Percentiles rank a stretch among this genome's conserved stretches.
These are phyloP conservation scores for Micrastur ruficollis DNA, from an alignment of 2,797 vertebrate species.

Conservation along the genomic window DNA sequence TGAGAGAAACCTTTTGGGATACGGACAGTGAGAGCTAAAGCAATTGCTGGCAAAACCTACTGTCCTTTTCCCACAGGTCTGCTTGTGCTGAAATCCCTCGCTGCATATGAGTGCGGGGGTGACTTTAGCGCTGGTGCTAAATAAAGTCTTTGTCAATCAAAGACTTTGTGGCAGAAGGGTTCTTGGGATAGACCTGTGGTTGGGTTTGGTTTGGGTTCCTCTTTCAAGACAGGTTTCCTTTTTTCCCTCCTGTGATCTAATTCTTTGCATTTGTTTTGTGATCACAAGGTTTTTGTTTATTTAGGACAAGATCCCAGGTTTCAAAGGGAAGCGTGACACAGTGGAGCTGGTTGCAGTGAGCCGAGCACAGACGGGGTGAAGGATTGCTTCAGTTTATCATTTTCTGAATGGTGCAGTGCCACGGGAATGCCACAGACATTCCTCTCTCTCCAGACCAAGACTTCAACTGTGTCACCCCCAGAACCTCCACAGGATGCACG, in stretches of 20 bases:
- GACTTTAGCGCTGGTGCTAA: background rate
- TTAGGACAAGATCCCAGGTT: background rate
- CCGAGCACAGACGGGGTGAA: accelerated
- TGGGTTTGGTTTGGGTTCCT: background rate
- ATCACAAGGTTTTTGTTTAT: background rate
- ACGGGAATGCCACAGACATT: background rate
- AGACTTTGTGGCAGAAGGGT: background rate
- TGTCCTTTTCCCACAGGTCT: background rate
- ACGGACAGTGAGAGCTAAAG: accelerated
- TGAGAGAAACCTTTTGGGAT: background rate
- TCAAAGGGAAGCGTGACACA: background rate
- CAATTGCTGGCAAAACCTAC: background rate
- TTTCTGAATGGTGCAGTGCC: background rate
- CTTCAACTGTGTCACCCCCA: background rate
- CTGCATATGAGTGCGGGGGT: background rate
- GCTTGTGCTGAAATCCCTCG: background rate
- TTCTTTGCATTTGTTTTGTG: background rate
- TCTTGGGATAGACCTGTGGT: background rate
- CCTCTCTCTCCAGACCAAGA: background rate
- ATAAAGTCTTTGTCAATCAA: background rate
- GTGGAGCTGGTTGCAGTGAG: background rate
- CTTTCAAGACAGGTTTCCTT: background rate
- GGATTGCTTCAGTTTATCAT: background rate
- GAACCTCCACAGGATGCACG: accelerated
- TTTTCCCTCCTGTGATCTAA: background rate